Base-by-base conservation (phyloP, 2,888 invertebrate species). In the Amiota mariae region DNA sequence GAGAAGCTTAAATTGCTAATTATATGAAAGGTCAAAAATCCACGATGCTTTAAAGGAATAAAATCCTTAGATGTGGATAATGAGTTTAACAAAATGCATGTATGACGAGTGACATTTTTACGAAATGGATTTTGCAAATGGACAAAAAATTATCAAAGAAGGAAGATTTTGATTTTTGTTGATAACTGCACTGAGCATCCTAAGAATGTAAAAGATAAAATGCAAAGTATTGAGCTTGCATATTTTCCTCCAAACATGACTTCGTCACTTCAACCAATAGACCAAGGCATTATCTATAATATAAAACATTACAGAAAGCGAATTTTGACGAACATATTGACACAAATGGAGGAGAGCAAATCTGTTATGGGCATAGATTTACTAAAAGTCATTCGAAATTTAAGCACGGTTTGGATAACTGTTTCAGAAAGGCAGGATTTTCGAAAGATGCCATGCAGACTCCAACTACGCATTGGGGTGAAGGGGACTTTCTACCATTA, bases 201-300 rank as follows among this genome's bases (percentile, higher is more conserved):
- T 47, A 73, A 72, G 49, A 70, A 75, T 46, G 63, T 68, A 71
- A 72, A 72, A 70, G 70, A 75, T 46, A n/a, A 68, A 72, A 70
- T 75, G 20, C 57, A 77, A 75, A 77, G 73, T 73, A 75, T 77
- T 73, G 70, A 74, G 20, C 66, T 74, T 68, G 74, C 18, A 12
- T 77, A 77, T 66, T 72, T 75, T 72, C n/a, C 74, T 70, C 72
- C 75, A 57, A 77, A 77, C 56, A 75, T 77, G 77, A 75, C 72
- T 15, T 77, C 75, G 12, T 46, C 73, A 47, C 70, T 72, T 70
- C 66, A 74, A 54, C 74, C 73, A 75, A 77, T 77, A 56, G 74
- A 74, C 66, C 73, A 76, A 72, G 72, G 72, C 68, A 74, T 76
- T 13, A 71, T 76, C 63, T 63, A 70, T 47, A 76, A 72, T 46